A percentile compares a stretch with the other conserved stretches of the same genome.
Conservation (phyloP, 2,888 invertebrate genomes). For the Drosophila prolongata region DNA sequence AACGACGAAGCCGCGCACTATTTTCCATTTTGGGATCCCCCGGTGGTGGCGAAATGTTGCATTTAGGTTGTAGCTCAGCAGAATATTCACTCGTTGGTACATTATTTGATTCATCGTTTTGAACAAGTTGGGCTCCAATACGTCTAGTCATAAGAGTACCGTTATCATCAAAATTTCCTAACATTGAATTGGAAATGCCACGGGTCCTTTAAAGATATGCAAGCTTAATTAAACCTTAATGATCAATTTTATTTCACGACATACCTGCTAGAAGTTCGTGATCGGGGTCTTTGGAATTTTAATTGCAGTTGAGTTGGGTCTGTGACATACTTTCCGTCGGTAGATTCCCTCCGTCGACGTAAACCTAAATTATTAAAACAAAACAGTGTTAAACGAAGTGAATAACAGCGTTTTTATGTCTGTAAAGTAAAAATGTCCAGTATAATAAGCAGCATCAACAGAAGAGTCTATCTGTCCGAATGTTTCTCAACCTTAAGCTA, state of each 20-base stretch:
- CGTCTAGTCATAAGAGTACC: constrained; percentile 68
- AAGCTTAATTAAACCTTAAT: background rate
- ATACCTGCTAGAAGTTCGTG: constrained; percentile 83
- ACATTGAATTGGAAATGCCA: constrained; percentile 85
- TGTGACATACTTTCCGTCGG: constrained; percentile 91
- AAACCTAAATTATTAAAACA: constrained; percentile 84
- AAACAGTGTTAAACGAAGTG: too few relatives aligned
- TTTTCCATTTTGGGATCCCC: constrained; percentile 84
- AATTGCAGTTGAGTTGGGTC: constrained; percentile 93
- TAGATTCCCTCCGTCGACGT: constrained; percentile 90
- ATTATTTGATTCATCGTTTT: constrained; percentile 51
- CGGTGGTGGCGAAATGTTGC: constrained; percentile 83
- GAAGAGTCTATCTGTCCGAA: too few relatives aligned
- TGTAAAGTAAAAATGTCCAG: too few relatives aligned
- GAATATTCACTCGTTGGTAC: constrained; percentile 64
- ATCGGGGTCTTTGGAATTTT: constrained; percentile 90
- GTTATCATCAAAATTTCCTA: constrained; percentile 82
- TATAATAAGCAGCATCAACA: too few relatives aligned
- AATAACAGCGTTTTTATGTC: too few relatives aligned
- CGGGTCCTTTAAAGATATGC: constrained; percentile 75
- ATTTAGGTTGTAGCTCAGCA: constrained; percentile 59
- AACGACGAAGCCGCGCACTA: constrained; percentile 83
- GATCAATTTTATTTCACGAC: constrained; percentile 6
- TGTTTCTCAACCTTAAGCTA: too few relatives aligned
- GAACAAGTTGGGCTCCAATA: constrained; percentile 18